Evolutionary conservation across 2,888 invertebrate species (phyloP).

Genomic region (Heliconius hortense): DNA sequence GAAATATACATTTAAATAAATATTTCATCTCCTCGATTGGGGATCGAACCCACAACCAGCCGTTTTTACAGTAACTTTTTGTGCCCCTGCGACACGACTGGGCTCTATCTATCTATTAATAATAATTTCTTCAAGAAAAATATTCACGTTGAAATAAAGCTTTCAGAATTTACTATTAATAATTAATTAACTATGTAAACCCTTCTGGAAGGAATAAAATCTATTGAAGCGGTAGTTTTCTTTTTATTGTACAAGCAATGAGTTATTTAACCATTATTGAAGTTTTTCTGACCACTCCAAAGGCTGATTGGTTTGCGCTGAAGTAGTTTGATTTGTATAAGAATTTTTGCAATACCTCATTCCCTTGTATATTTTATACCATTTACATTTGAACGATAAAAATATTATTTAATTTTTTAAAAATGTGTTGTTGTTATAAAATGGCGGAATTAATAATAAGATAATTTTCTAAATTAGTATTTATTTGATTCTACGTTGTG

Average conservation of each 20-base stretch:
- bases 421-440: no score
- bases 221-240: slow-evolving; percentile 22
- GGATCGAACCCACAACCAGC: no score
- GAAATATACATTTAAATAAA: no score
- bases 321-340: slow-evolving; percentile 9
- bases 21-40: no score
- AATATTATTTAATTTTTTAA: no score
- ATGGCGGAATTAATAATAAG: no score
- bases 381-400: background rate
- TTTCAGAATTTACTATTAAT: slow-evolving; percentile 21
- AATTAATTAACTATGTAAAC: slow-evolving; percentile 28
- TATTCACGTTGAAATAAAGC: slow-evolving; percentile 18
- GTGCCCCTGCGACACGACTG: no score
- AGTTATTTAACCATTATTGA: slow-evolving; percentile 27
- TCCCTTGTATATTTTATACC: background rate
- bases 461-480: no score
- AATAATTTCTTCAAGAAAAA: slow-evolving; percentile 1
- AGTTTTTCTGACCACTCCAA: slow-evolving; percentile 12
- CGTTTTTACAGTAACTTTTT: no score
- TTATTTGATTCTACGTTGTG: no score
- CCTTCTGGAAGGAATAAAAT: slow-evolving; percentile 20
- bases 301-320: slow-evolving; percentile 20
- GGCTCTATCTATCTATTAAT: background rate
- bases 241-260: slow-evolving; percentile 21
- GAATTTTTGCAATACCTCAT: background rate